Conservation (phyloP, 2,797 vertebrate genomes). For the Linurgus olivaceus region DNA sequence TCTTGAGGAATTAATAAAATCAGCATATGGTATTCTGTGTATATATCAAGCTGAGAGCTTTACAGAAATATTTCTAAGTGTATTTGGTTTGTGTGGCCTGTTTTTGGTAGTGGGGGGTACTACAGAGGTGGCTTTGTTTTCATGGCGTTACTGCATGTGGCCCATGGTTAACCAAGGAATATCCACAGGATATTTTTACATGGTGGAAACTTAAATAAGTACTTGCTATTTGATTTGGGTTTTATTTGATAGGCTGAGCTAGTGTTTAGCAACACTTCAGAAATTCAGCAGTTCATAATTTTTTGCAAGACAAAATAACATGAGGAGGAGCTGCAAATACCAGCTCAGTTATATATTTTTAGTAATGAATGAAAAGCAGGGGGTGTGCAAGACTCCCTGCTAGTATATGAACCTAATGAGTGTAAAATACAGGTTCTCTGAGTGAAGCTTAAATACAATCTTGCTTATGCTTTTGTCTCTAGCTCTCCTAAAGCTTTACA, state of each 20-base stretch:
- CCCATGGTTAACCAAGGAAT: background rate
- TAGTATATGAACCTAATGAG: background rate
- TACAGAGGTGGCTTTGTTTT: background rate
- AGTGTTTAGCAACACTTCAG: background rate
- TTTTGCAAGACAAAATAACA: background rate
- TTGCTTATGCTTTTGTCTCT: slow-evolving; percentile 16
- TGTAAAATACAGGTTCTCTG: background rate
- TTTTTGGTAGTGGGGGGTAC: background rate
- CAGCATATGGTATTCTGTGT: background rate
- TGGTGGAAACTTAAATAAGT: background rate
- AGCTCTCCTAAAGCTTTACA: background rate
- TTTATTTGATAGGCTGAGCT: background rate
- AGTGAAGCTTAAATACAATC: background rate
- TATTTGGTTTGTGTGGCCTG: background rate
- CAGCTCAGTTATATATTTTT: background rate
- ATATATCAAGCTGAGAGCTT: background rate
- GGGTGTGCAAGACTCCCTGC: background rate
- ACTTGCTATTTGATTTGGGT: background rate
- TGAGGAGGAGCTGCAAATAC: background rate
- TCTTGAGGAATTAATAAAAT: background rate
- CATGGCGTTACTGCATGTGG: background rate
- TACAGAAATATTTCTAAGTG: background rate
- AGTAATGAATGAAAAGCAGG: background rate
- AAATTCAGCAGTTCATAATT: background rate
- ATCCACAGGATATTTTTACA: background rate